Percentiles rank a stretch among this genome's conserved stretches.
phyloP scores from a whole-genome alignment of 2,113 vertebrate genomes.

The Panurus biarmicus region DNA sequence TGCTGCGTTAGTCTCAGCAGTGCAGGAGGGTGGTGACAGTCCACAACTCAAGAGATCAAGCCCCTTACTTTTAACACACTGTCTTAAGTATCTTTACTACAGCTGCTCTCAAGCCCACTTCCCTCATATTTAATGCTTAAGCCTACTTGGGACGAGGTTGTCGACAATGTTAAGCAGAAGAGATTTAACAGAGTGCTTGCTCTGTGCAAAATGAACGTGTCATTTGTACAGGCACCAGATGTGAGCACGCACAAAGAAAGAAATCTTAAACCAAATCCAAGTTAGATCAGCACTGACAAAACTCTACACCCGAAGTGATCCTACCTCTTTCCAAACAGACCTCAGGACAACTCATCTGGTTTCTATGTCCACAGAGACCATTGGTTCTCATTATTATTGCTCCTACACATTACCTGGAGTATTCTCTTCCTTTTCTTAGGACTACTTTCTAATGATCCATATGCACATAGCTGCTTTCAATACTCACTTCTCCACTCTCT shows the following conservation, averaged over 20 bases:
- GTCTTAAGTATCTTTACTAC: not conserved
- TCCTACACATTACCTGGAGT: not conserved
- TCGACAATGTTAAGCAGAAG: not conserved
- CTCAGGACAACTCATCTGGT: not conserved
- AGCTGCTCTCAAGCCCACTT: not conserved
- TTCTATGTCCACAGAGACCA: not conserved
- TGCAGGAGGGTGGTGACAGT: not conserved
- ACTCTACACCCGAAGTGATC: not conserved
- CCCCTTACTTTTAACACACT: not conserved
- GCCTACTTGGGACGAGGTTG: not conserved
- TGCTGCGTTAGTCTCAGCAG: not conserved
- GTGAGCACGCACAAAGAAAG: not conserved
- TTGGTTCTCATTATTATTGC: not conserved
- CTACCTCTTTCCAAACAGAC: not conserved
- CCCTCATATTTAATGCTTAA: not conserved
- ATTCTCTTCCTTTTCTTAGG: not conserved
- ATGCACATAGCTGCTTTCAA: not conserved
- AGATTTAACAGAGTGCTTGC: not conserved
- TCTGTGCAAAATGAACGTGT: fast-evolving
- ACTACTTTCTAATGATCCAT: not conserved
- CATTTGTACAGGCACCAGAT: not conserved
- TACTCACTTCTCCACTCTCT: not conserved
- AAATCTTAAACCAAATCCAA: not conserved
- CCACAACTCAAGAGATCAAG: not conserved
- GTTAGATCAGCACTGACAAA: not conserved